Conservation (phyloP, 2,797 vertebrate species). For the Scomberomorus guttatus region DNA sequence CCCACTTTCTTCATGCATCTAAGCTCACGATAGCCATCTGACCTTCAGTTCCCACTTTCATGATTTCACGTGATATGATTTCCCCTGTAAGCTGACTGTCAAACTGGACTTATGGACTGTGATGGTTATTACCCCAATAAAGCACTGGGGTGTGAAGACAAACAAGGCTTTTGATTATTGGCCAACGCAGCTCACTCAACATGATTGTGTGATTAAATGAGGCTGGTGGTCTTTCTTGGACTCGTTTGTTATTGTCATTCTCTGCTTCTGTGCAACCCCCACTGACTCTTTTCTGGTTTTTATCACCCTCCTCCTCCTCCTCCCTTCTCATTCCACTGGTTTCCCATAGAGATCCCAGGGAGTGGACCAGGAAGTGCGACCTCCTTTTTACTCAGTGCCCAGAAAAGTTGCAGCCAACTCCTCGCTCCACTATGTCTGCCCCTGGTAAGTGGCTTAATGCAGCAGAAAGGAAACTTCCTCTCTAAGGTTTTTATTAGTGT, state of each 20-base stretch:
- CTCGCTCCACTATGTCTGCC: slow-evolving; percentile 74
- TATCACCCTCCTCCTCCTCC: neutral
- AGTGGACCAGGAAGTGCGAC: slow-evolving; percentile 52
- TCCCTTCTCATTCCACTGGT: slow-evolving; percentile 22
- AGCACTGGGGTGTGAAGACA: too few species aligned
- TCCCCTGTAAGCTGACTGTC: too few species aligned
- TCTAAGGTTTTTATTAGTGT: too few species aligned
- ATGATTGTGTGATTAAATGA: neutral
- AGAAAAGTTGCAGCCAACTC: neutral
- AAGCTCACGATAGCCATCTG: too few species aligned
- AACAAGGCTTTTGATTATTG: neutral
- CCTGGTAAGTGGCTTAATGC: slow-evolving; percentile 74
- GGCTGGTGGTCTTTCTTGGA: neutral
- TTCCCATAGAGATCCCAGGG: slow-evolving; percentile 51
- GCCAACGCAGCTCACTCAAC: neutral
- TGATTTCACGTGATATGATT: neutral
- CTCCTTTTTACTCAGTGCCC: slow-evolving; percentile 13
- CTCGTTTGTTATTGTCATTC: neutral
- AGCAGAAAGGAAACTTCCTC: neutral
- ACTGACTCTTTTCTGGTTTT: neutral
- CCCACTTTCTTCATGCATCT: slow-evolving; percentile 14
- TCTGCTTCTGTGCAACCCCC: neutral
- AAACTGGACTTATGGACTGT: neutral
- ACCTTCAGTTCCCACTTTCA: neutral
- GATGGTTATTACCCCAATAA: too few species aligned